Evolutionary conservation across 2,113 vertebrate species (phyloP).

Genomic region (Varanus salvator): DNA sequence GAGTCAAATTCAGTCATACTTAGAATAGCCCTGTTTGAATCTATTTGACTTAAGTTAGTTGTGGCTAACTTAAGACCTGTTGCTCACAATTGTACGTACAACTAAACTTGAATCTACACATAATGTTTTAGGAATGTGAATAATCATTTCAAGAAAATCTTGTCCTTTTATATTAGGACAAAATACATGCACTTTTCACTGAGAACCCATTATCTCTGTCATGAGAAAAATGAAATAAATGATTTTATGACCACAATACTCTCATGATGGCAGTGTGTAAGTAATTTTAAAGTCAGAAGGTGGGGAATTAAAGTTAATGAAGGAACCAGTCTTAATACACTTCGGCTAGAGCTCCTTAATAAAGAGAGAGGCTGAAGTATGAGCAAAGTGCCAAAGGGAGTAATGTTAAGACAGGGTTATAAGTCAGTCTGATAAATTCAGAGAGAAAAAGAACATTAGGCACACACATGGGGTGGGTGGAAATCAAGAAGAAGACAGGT

Average conservation of each 20-base stretch:
- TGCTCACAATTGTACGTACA: not conserved
- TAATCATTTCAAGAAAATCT: not conserved
- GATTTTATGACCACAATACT: constrained; percentile 45
- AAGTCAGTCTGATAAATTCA: constrained; percentile 52
- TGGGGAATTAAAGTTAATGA: constrained; percentile 50
- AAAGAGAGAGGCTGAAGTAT: constrained; percentile 58
- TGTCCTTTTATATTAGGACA: not conserved
- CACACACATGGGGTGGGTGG: constrained; percentile 43
- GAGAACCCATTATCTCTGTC: constrained; percentile 38
- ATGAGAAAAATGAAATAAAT: constrained; percentile 57
- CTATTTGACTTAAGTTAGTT: not conserved
- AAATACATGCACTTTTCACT: constrained; percentile 28
- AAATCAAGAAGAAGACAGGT: constrained; percentile 53
- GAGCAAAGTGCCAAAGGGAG: constrained; percentile 39
- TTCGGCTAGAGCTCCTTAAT: constrained; percentile 49
- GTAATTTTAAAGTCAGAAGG: constrained; percentile 53
- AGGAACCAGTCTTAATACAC: not conserved
- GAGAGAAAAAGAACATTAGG: constrained; percentile 35
- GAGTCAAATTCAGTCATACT: not conserved
- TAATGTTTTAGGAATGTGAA: not conserved
- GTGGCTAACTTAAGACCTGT: too few relatives aligned
- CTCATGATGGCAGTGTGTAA: constrained; percentile 13
- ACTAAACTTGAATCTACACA: not conserved
- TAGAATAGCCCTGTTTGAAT: not conserved
- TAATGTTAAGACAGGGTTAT: constrained; percentile 40